Percentiles rank a stretch among this genome's conserved stretches.
Conservation (phyloP, 1,140 invertebrate genomes). For the Pinna nobilis region DNA sequence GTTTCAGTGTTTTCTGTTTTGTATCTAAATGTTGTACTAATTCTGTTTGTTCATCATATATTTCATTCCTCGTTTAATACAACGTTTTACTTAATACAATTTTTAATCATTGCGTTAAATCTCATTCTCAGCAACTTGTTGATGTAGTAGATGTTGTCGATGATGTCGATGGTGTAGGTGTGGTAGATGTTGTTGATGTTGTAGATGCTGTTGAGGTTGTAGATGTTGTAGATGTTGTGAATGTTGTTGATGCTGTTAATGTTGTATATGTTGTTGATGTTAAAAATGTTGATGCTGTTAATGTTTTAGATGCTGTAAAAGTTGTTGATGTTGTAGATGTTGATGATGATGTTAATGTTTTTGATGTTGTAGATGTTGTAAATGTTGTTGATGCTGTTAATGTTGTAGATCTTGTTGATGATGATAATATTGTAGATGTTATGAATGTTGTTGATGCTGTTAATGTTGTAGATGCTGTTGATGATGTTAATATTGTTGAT, state of each 20-base stretch:
- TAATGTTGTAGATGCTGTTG: background rate
- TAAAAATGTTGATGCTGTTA: background rate
- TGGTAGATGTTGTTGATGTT: background rate
- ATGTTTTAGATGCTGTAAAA: background rate
- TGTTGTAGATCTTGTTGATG: background rate
- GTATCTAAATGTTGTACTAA: too few relatives aligned
- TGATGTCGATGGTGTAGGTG: background rate
- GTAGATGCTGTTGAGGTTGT: slow-evolving; percentile 8
- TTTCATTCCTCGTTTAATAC: too few relatives aligned
- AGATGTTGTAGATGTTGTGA: background rate
- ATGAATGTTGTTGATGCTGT: background rate
- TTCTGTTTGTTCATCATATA: too few relatives aligned
- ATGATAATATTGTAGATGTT: background rate
- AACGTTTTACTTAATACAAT: too few relatives aligned
- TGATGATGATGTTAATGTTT: background rate
- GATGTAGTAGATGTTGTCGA: background rate
- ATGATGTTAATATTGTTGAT: background rate
- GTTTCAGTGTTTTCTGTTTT: too few relatives aligned
- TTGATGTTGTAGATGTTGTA: background rate
- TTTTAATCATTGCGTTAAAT: too few relatives aligned
- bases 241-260: background rate
- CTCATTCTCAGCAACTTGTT: too few relatives aligned
- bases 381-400: background rate
- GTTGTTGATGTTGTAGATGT: background rate
- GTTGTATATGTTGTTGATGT: background rate